Percentiles rank a stretch among this genome's conserved stretches.
These are phyloP conservation scores for Clunio marinus DNA, from an alignment of 2,888 invertebrate genomes.

Conservation along the genomic window DNA sequence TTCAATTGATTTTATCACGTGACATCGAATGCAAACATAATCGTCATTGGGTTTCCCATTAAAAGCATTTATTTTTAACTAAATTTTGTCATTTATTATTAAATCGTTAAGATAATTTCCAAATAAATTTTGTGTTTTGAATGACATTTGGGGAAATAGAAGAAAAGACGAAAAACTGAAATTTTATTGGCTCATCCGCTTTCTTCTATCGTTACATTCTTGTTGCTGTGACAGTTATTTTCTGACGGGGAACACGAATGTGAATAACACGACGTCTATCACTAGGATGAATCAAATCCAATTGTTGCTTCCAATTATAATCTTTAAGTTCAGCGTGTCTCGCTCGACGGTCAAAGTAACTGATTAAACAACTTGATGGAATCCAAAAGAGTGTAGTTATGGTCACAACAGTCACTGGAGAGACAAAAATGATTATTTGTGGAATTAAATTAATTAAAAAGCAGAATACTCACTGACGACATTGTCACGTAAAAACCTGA, in stretches of 20 bases:
- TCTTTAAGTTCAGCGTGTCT: slow-evolving; percentile 67
- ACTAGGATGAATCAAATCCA: slow-evolving; percentile 69
- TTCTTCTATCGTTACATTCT: too few species aligned
- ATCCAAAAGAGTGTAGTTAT: slow-evolving; percentile 92
- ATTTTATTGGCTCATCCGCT: too few species aligned
- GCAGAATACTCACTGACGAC: slow-evolving; percentile 72
- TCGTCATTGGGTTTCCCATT: too few species aligned
- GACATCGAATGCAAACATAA: too few species aligned
- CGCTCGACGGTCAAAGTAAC: slow-evolving; percentile 75
- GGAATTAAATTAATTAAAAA: not conserved
- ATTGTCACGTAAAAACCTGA: slow-evolving; percentile 84
- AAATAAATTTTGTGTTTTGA: too few species aligned
- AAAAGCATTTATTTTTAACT: too few species aligned
- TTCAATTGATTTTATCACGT: too few species aligned
- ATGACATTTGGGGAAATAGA: too few species aligned
- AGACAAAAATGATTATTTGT: not conserved
- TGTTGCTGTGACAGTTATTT: slow-evolving; percentile 47
- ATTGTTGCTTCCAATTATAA: slow-evolving; percentile 64
- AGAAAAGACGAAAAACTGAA: too few species aligned
- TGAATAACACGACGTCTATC: slow-evolving; percentile 67
- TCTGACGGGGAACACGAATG: slow-evolving; percentile 53
- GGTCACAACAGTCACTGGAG: slow-evolving; percentile 66
- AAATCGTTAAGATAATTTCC: too few species aligned
- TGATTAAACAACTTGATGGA: slow-evolving; percentile 83
- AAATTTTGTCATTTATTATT: too few species aligned